Percentiles rank a stretch among this genome's conserved stretches.
Conservation (phyloP, 2,113 vertebrate species). For the Datnioides undecimradiatus region DNA sequence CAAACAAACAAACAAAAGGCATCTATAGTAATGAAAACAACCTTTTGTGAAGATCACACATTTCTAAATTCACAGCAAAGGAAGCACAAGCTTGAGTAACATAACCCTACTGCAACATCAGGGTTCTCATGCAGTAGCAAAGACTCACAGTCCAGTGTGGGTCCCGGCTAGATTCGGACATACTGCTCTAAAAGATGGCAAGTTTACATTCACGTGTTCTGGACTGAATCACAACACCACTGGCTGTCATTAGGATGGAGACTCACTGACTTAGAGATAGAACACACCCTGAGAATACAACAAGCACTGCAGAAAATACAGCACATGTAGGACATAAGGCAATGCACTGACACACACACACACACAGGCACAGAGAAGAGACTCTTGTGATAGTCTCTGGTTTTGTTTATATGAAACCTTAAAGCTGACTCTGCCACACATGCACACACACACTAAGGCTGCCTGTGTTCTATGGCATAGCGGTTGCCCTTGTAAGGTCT, state of each 20-base stretch:
- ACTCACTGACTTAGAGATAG: slow-evolving; percentile 22
- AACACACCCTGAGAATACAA: slow-evolving; percentile 11
- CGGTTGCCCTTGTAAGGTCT: slow-evolving; percentile 54
- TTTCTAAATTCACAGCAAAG: slow-evolving; percentile 27
- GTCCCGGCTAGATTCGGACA: not conserved
- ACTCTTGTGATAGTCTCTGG: slow-evolving; percentile 28
- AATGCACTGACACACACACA: not conserved
- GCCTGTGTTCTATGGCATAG: slow-evolving; percentile 22
- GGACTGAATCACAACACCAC: slow-evolving; percentile 2
- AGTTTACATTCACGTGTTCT: slow-evolving; percentile 33
- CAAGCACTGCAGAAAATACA: not conserved
- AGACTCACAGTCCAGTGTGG: not conserved
- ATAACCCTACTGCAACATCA: slow-evolving; percentile 3
- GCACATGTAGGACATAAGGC: not conserved
- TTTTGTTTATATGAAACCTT: slow-evolving; percentile 51
- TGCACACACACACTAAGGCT: slow-evolving; percentile 5
- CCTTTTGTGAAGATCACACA: not conserved
- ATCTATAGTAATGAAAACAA: not conserved
- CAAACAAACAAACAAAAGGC: not conserved
- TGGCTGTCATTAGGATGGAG: slow-evolving; percentile 18
- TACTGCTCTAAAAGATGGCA: not conserved
- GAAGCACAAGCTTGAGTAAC: slow-evolving; percentile 27
- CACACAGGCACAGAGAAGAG: not conserved
- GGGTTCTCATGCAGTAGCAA: not conserved
- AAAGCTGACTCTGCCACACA: slow-evolving; percentile 25